Conservation (phyloP, 1,140 invertebrate genomes). For the Procambarus clarkii region DNA sequence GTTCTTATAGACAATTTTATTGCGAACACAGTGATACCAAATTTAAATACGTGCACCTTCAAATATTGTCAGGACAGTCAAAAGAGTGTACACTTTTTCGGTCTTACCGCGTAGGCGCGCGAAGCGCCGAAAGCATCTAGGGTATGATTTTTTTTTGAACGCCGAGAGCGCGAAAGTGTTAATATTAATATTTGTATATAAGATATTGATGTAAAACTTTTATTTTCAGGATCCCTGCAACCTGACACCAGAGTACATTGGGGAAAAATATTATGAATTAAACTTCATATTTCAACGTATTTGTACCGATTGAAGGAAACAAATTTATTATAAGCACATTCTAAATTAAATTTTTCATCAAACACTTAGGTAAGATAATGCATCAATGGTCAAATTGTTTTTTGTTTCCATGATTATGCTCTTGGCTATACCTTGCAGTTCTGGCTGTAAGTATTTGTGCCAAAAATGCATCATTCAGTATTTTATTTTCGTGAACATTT, state of each 20-base stretch:
- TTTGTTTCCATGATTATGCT: conserved; percentile 37
- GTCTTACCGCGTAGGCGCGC: too few relatives aligned
- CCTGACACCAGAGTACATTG: conserved; percentile 24
- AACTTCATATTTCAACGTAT: conserved; percentile 81
- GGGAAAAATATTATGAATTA: conserved; percentile 79
- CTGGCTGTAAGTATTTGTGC: background rate
- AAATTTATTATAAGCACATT: conserved; percentile 9
- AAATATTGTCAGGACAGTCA: too few relatives aligned
- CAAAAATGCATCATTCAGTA: background rate
- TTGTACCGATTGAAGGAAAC: conserved; percentile 78
- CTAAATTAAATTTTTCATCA: background rate
- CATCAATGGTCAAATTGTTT: background rate
- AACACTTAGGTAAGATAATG: background rate
- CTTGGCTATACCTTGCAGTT: background rate
- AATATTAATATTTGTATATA: background rate
- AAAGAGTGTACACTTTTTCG: too few relatives aligned
- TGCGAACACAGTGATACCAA: too few relatives aligned
- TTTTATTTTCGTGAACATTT: background rate
- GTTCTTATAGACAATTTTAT: too few relatives aligned
- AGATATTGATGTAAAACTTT: background rate
- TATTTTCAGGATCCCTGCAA: conserved; percentile 48
- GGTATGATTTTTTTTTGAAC: too few relatives aligned
- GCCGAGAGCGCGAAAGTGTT: too few relatives aligned
- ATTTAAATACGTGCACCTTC: too few relatives aligned
- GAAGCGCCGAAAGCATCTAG: too few relatives aligned